phyloP scores from a whole-genome alignment of 1,140 invertebrate species.

The Drepana arcuata region DNA sequence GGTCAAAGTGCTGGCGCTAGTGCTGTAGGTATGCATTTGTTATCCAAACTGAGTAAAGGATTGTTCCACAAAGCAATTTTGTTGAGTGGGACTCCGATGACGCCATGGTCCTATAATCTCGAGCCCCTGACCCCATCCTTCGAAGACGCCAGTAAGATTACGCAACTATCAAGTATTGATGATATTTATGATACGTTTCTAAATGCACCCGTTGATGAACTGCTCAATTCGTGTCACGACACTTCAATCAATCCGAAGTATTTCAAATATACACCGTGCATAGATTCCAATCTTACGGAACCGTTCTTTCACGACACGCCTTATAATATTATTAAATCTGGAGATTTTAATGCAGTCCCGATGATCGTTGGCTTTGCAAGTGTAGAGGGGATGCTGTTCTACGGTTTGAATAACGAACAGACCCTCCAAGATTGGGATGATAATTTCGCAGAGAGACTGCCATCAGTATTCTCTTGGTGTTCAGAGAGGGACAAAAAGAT shows the following conservation, averaged over 20 bases:
- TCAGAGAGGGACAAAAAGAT: constrained; percentile 22
- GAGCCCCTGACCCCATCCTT: constrained; percentile 25
- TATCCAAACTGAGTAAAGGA: constrained; percentile 37
- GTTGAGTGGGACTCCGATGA: constrained; percentile 41
- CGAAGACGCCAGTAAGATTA: constrained; percentile 40
- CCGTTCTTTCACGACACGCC: constrained; percentile 43
- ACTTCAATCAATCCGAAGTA: constrained; percentile 35
- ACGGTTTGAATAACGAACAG: constrained; percentile 27
- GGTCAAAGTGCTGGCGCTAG: constrained; percentile 67
- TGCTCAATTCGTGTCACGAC: constrained; percentile 25
- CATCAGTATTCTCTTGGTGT: constrained; percentile 42
- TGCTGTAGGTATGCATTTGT: constrained; percentile 41
- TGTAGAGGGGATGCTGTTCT: constrained; percentile 43
- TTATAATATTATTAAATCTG: constrained; percentile 36
- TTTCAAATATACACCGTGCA: constrained; percentile 49
- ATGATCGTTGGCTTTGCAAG: constrained; percentile 41
- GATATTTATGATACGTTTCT: constrained; percentile 37
- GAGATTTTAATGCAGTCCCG: constrained; percentile 47
- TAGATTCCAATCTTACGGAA: constrained; percentile 27
- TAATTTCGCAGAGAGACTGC: constrained; percentile 36
- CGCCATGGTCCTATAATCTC: constrained; percentile 50
- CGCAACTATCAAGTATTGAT: constrained; percentile 18
- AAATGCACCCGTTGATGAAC: constrained; percentile 17
- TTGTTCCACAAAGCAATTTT: constrained; percentile 40
- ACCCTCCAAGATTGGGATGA: constrained; percentile 32